A percentile compares a stretch with the other conserved stretches of the same genome.
These are phyloP conservation scores for Galeruca laticollis DNA, from an alignment of 2,888 invertebrate genomes.

Conservation along the genomic window DNA sequence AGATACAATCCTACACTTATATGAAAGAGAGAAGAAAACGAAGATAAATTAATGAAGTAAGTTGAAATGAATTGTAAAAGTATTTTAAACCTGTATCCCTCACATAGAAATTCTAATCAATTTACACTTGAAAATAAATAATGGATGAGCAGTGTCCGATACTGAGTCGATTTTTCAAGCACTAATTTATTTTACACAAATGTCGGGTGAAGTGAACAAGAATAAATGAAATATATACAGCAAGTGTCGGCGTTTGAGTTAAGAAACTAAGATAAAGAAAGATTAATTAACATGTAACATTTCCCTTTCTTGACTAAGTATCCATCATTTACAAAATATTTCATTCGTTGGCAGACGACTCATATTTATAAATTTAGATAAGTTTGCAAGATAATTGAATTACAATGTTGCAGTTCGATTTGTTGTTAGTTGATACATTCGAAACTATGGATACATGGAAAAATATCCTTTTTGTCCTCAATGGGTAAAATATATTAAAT, in stretches of 20 bases:
- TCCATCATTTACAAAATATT: conserved; percentile 54
- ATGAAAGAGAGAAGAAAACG: too few relatives aligned
- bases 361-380: conserved; percentile 1
- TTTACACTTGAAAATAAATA: not conserved
- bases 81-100: too few relatives aligned
- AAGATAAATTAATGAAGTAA: not conserved
- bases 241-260: conserved; percentile 54
- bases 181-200: conserved; percentile 41
- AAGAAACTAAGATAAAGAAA: conserved; percentile 57
- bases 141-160: not conserved
- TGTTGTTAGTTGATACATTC: too few relatives aligned
- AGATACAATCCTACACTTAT: too few relatives aligned
- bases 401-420: too few relatives aligned
- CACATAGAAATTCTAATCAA: not conserved
- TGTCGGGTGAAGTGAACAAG: conserved; percentile 55
- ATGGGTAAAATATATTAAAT: too few relatives aligned
- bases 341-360: conserved; percentile 26
- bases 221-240: conserved; percentile 58
- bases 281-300: conserved; percentile 58
- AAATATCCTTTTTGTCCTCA: too few relatives aligned
- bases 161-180: conserved; percentile 22
- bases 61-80: not conserved
- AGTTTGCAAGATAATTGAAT: too few relatives aligned
- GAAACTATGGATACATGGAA: too few relatives aligned
- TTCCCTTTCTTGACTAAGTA: conserved; percentile 52